Evolutionary conservation across 1,140 invertebrate genomes (phyloP).

Genomic region (Cyclargus thomasi): DNA sequence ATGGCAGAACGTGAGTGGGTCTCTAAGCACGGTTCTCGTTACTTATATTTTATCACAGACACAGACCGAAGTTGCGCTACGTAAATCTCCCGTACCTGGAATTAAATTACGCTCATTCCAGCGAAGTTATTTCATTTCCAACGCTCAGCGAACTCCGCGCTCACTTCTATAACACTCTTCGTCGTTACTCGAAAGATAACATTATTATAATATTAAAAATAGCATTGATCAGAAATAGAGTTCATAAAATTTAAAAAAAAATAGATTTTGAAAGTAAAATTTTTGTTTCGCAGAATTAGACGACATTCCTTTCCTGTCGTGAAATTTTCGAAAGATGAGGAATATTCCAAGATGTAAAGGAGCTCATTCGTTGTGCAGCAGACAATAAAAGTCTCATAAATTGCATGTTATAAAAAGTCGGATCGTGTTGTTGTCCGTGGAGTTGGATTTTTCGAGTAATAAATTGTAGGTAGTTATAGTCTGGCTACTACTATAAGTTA

Average conservation of each 20-base stretch:
- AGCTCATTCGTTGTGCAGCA: no score
- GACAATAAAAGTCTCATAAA: no score
- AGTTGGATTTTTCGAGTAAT: no score
- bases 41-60: background rate
- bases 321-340: background rate
- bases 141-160: background rate
- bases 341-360: no score
- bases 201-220: background rate
- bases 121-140: slow-evolving; percentile 11
- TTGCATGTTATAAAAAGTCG: no score
- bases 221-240: background rate
- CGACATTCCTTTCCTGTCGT: background rate
- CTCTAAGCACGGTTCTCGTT: background rate
- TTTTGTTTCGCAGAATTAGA: background rate
- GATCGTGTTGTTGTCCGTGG: no score
- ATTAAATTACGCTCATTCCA: slow-evolving; percentile 1
- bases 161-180: background rate
- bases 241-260: no score
- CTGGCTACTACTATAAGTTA: no score
- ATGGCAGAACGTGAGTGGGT: background rate
- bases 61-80: background rate
- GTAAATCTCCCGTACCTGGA: background rate
- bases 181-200: background rate
- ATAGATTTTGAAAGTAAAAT: background rate
- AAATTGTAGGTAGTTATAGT: no score